Conservation (phyloP, 53 echinoderm and acorn worm genomes). For the Echinarachnius parma region DNA sequence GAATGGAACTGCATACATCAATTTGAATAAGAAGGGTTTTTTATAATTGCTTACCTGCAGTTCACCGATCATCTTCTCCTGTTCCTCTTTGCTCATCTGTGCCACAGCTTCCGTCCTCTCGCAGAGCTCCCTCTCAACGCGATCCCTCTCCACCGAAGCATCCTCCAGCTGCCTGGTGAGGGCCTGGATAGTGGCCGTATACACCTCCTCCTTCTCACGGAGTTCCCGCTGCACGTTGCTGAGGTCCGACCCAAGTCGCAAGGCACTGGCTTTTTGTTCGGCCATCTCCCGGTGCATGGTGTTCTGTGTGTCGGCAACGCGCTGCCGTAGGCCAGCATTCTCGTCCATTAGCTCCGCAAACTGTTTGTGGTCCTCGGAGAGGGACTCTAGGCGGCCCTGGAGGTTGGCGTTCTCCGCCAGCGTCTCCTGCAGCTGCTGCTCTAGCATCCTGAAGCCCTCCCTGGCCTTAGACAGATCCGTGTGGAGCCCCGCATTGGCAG, state of each 20-base stretch:
- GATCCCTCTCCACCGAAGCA: slow-evolving; percentile 60
- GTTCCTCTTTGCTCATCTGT: slow-evolving; percentile 66
- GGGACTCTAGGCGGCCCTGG: slow-evolving; percentile 89
- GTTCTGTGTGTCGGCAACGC: slow-evolving; percentile 80
- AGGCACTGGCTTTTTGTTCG: slow-evolving; percentile 74
- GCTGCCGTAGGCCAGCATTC: slow-evolving; percentile 73
- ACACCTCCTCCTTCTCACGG: slow-evolving; percentile 61
- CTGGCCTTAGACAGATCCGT: slow-evolving; percentile 54
- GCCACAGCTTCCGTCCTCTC: slow-evolving; percentile 42
- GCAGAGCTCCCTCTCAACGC: slow-evolving; percentile 57
- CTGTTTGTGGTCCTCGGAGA: slow-evolving; percentile 76
- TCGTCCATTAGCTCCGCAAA: slow-evolving; percentile 72
- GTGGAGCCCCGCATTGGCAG: slow-evolving; percentile 53
- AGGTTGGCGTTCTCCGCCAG: slow-evolving; percentile 85
- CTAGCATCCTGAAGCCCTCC: slow-evolving; percentile 58
- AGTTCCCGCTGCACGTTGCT: slow-evolving; percentile 70
- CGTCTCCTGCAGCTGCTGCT: slow-evolving; percentile 67
- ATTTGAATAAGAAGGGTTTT: too few relatives aligned
- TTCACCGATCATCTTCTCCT: slow-evolving; percentile 54
- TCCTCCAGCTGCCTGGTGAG: slow-evolving; percentile 66
- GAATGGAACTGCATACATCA: too few relatives aligned
- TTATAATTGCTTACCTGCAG: slow-evolving; percentile 47
- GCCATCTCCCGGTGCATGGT: slow-evolving; percentile 73
- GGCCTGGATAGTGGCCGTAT: slow-evolving; percentile 48
- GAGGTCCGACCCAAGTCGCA: slow-evolving; percentile 76